Evolutionary conservation across 2,113 vertebrate species (phyloP).

Genomic region (Vimba vimba): DNA sequence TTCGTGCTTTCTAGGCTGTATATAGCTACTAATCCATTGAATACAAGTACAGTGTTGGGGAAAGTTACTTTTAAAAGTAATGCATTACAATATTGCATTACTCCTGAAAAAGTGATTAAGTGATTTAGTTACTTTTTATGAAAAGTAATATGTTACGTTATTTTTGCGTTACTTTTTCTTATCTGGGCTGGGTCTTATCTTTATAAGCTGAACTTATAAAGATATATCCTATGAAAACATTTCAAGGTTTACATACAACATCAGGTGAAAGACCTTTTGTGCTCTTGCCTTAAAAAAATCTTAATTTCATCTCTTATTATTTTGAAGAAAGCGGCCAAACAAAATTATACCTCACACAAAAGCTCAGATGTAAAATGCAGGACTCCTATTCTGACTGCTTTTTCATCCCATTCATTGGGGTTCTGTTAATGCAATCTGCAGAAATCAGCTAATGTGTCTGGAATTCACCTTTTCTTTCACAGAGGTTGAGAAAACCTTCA

Average conservation of each 20-base stretch:
- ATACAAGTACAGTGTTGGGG: too few relatives aligned
- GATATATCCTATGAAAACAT: not conserved
- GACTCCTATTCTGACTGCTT: slow-evolving; percentile 16
- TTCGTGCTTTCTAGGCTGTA: too few relatives aligned
- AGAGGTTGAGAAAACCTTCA: not conserved
- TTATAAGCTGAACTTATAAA: not conserved
- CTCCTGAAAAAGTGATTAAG: too few relatives aligned
- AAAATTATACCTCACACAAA: slow-evolving; percentile 28
- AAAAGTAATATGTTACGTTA: too few relatives aligned
- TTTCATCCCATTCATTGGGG: not conserved
- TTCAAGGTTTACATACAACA: not conserved
- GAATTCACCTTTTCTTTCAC: not conserved
- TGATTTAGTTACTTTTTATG: too few relatives aligned
- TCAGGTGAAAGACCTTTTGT: not conserved
- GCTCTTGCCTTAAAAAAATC: slow-evolving; percentile 3
- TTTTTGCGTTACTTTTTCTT: too few relatives aligned
- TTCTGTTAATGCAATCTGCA: not conserved
- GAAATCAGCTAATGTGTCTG: slow-evolving; percentile 1
- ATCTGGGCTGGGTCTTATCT: too few relatives aligned
- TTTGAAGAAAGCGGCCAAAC: not conserved
- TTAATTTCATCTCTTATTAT: not conserved
- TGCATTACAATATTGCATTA: too few relatives aligned
- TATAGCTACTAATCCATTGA: too few relatives aligned
- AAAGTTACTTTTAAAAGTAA: too few relatives aligned
- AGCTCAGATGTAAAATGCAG: slow-evolving; percentile 3